Percentiles rank a stretch among this genome's conserved stretches.
phyloP scores from a whole-genome alignment of 1,140 invertebrate genomes.

The Heliothis virescens region DNA sequence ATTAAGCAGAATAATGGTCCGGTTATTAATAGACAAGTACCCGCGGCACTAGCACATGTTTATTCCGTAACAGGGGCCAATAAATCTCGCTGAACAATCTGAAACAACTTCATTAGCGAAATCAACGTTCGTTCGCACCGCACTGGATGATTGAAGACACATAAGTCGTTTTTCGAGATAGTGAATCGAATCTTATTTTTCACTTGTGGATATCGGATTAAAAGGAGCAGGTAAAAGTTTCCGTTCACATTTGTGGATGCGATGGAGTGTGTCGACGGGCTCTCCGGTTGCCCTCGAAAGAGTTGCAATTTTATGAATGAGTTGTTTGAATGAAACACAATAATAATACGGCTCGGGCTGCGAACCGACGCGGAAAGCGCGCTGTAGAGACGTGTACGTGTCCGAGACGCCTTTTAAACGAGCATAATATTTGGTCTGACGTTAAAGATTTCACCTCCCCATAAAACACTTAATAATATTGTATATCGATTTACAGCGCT shows the following conservation, averaged over 20 bases:
- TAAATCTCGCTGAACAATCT: constrained; percentile 72
- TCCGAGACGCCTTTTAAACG: constrained; percentile 63
- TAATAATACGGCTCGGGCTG: constrained; percentile 71
- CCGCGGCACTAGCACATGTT: constrained; percentile 71
- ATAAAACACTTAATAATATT: constrained; percentile 75
- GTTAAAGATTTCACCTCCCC: constrained; percentile 68
- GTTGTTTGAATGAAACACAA: constrained; percentile 82
- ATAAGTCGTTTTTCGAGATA: constrained; percentile 44
- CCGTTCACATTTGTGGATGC: constrained; percentile 61
- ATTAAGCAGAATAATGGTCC: constrained; percentile 71
- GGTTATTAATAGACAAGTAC: constrained; percentile 74
- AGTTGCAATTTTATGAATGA: constrained; percentile 84
- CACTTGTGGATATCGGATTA: constrained; percentile 46
- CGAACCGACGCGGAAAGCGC: constrained; percentile 66
- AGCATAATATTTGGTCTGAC: constrained; percentile 59
- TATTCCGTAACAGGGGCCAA: constrained; percentile 66
- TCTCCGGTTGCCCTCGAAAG: constrained; percentile 68
- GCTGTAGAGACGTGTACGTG: constrained; percentile 55
- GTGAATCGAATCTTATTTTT: constrained; percentile 50
- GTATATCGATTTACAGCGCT: constrained; percentile 64
- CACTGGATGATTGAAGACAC: constrained; percentile 58
- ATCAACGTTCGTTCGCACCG: constrained; percentile 58
- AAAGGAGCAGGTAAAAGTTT: constrained; percentile 52
- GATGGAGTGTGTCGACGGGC: constrained; percentile 68
- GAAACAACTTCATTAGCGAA: constrained; percentile 76